Base-by-base conservation (phyloP, 2,113 vertebrate species). In the Zosterops hypoxanthus region DNA sequence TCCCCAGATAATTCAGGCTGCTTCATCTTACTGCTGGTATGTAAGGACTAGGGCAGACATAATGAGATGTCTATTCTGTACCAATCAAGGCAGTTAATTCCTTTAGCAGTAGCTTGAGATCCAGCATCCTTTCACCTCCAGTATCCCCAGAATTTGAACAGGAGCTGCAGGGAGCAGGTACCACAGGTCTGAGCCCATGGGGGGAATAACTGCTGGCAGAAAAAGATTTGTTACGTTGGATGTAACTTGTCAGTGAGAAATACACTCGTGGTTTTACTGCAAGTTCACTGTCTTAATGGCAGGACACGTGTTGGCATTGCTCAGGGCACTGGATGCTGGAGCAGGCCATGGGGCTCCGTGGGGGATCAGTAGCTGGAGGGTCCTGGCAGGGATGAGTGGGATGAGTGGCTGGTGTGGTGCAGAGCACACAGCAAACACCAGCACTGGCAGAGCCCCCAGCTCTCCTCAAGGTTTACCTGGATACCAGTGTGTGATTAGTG, bases 21-120 rank as follows among this genome's bases (percentile, higher is more conserved):
- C 78, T 85, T 70, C 34, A 6, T 63, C 25, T 57, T 28, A 21
- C 24, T 80, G 66, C 12, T 2, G 12, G 12, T 60, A 11, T 47
- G 14, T 68, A 65, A 73, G 55, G 77, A 66, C 31, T 41, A 31
- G 79, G 71, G 18, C 31, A 93, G 85, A 20, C 20, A 36, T 77
- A 73, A 20, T 52, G 11, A 59, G 56, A 8, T 44, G 5, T 52
- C 59, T 82, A 2, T 56, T 90, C 33, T 29, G 5, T 23, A 24
- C 72, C 65, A 55, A 34, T 69, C 73, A 65, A 64, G 71, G 34
- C 59, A 90, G 29, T 34, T 93, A 12, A 94, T 96, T 82, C 73
- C 24, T 57, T 26, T 53, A 85, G 57, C 64, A 64, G 29, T 12
- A 64, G n/a, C 31, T 34, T 52, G 31, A 81, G 44, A 25, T 88